Conservation (phyloP, 2,888 invertebrate genomes). For the Erebia palarica region DNA sequence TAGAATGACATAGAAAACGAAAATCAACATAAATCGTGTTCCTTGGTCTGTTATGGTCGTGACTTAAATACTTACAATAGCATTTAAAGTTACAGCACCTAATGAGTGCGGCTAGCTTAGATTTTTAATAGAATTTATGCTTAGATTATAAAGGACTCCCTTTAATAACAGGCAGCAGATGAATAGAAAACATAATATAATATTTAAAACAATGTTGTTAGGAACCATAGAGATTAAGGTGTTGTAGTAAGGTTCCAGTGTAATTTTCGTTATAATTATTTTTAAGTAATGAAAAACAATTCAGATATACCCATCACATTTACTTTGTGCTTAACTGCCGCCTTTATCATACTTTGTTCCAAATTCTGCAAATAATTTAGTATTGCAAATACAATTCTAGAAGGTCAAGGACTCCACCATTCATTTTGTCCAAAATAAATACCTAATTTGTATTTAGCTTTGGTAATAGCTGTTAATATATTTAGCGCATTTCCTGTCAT, state of each 20-base stretch:
- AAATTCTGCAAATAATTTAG: too few species aligned
- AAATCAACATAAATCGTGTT: conserved; percentile 29
- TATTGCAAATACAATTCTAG: not conserved
- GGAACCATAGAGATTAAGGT: too few species aligned
- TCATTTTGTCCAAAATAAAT: not conserved
- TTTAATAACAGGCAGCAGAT: too few species aligned
- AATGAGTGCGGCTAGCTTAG: conserved; percentile 18
- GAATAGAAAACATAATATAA: too few species aligned
- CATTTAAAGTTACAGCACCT: conserved; percentile 30
- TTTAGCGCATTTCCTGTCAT: conserved; percentile 29
- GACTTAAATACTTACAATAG: conserved; percentile 29
- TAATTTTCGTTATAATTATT: too few species aligned
- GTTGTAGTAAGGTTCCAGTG: too few species aligned
- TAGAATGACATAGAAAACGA: conserved; percentile 13
- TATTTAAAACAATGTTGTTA: too few species aligned
- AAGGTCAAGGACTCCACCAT: not conserved
- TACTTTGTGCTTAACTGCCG: too few species aligned
- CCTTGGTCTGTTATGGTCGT: conserved; percentile 19
- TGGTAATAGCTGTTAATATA: conserved; percentile 7
- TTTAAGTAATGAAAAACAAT: too few species aligned
- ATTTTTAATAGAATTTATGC: not conserved
- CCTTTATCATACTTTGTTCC: too few species aligned
- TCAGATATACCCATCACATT: too few species aligned
- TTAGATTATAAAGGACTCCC: not conserved
- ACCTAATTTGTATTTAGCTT: not conserved